These are phyloP conservation scores for Hetaerina americana DNA, from an alignment of 1,140 invertebrate species.

Conservation along the genomic window DNA sequence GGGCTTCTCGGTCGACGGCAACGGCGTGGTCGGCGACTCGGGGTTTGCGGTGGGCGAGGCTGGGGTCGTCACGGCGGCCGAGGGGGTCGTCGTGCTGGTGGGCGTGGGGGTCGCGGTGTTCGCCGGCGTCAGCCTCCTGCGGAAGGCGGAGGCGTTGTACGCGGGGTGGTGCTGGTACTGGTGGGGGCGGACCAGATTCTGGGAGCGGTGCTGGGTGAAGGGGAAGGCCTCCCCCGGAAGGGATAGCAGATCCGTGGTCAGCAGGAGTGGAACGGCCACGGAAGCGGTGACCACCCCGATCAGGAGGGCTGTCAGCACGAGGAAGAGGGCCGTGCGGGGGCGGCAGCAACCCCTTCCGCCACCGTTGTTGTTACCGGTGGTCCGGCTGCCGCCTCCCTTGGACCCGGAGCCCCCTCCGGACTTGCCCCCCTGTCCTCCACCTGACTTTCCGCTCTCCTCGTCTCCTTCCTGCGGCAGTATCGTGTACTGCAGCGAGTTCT, in stretches of 20 bases:
- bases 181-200: not conserved
- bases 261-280: not conserved
- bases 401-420: slow-evolving; percentile 5
- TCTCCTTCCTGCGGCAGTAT: slow-evolving; percentile 56
- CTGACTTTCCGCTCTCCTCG: slow-evolving; percentile 35
- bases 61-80: not conserved
- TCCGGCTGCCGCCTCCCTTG: not conserved
- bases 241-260: not conserved
- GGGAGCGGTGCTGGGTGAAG: not conserved
- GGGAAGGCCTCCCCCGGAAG: not conserved
- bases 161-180: not conserved
- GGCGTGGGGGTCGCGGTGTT: not conserved
- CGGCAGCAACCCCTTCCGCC: not conserved
- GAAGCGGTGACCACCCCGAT: not conserved
- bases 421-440: slow-evolving; percentile 17
- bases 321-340: not conserved
- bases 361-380: not conserved
- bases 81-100: not conserved
- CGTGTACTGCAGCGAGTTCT: slow-evolving; percentile 56
- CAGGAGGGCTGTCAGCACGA: not conserved
- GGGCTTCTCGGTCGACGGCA: not conserved
- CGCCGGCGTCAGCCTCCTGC: not conserved
- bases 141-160: not conserved
- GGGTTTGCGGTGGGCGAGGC: not conserved
- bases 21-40: not conserved